Percentiles rank a stretch among this genome's conserved stretches.
Conservation (phyloP, 2,113 vertebrate species). For the Camelus dromedarius region DNA sequence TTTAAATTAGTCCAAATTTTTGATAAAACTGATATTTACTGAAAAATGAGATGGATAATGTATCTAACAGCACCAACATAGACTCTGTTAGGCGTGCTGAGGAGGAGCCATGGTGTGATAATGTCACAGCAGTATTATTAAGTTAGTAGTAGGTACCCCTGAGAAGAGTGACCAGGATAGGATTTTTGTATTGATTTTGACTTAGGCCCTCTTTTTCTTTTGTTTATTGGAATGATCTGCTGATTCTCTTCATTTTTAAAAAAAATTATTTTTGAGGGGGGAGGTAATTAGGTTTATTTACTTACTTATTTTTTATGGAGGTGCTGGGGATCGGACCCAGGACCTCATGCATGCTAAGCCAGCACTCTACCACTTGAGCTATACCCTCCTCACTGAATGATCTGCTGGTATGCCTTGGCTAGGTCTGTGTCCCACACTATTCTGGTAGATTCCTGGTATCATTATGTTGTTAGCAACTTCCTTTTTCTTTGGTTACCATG, state of each 20-base stretch:
- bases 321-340: too few relatives aligned
- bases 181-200: neutral
- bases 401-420: neutral
- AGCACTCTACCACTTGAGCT: too few relatives aligned
- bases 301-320: too few relatives aligned
- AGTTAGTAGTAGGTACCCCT: fast-evolving
- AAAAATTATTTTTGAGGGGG: too few relatives aligned
- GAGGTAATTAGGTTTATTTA: too few relatives aligned
- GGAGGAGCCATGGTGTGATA: fast-evolving
- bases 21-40: neutral
- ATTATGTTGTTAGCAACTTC: neutral
- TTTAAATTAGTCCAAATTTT: conserved; percentile 9
- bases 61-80: neutral
- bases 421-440: neutral
- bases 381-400: too few relatives aligned
- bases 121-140: neutral
- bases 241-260: too few relatives aligned
- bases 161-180: neutral
- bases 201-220: neutral
- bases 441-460: neutral
- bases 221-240: neutral
- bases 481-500: neutral
- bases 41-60: neutral
- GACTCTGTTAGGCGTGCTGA: neutral
- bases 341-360: too few relatives aligned